phyloP scores from a whole-genome alignment of 2,797 vertebrate species.

The Ptychadena robeensis region DNA sequence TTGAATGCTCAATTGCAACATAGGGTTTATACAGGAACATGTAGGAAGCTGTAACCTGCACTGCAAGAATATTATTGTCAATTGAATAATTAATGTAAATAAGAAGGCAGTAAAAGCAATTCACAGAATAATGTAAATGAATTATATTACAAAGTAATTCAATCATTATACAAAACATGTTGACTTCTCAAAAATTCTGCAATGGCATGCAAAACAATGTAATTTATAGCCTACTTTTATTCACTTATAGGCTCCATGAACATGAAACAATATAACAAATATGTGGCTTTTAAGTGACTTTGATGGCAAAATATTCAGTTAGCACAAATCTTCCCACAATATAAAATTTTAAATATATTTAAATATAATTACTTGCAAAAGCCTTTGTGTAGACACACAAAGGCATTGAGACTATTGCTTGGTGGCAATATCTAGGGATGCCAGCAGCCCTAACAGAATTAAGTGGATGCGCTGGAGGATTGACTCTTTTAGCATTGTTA shows the following conservation, averaged over 20 bases:
- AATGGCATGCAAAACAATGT: not conserved
- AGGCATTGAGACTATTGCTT: no score
- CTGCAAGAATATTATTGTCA: not conserved
- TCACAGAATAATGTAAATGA: not conserved
- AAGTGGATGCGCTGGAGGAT: no score
- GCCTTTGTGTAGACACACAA: no score
- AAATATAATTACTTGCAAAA: no score
- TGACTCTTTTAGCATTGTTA: no score
- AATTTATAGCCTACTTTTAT: not conserved
- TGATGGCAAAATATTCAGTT: no score
- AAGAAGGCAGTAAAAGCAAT: not conserved
- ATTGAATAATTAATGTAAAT: conserved; percentile 8
- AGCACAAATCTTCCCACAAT: no score
- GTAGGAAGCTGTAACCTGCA: not conserved
- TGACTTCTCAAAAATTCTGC: not conserved
- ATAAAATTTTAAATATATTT: no score
- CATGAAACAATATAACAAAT: no score
- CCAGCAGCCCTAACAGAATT: no score
- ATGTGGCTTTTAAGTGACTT: no score
- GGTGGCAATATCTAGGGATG: no score
- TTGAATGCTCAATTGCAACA: not conserved
- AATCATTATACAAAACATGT: not conserved
- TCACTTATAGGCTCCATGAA: not conserved
- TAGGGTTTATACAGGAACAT: not conserved
- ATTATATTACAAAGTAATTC: not conserved